A percentile compares a stretch with the other conserved stretches of the same genome.
Conservation (phyloP, 35 echinoderm and acorn worm species). For the Lytechinus variegatus region DNA sequence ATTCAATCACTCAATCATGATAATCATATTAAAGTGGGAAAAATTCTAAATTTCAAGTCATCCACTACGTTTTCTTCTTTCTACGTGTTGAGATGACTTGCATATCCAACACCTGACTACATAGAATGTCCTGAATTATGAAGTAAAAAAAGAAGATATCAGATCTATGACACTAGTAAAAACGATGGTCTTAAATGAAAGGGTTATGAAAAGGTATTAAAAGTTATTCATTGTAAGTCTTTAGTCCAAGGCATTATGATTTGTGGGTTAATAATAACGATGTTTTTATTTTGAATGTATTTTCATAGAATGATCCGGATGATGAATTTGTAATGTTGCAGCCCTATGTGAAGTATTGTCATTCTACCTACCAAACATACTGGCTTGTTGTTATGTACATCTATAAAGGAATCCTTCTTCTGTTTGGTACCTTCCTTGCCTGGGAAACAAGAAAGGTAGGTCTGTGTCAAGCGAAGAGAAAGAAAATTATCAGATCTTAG, state of each 20-base stretch:
- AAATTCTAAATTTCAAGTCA: background rate
- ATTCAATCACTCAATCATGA: no score
- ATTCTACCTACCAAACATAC: slow-evolving; percentile 56
- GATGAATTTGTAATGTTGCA: slow-evolving; percentile 53
- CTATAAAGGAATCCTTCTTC: slow-evolving; percentile 73
- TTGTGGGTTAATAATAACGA: background rate
- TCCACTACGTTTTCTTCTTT: background rate
- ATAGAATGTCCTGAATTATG: background rate
- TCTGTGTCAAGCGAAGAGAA: background rate
- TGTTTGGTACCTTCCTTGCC: slow-evolving; percentile 79
- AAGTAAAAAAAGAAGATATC: background rate
- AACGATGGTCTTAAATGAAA: background rate
- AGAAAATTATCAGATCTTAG: background rate
- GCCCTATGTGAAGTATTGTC: slow-evolving; percentile 56
- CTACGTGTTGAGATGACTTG: background rate
- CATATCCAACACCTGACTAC: background rate
- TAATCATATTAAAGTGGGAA: no score
- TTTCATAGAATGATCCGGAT: slow-evolving; percentile 47
- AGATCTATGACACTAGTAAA: background rate
- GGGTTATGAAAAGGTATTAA: background rate
- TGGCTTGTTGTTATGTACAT: slow-evolving; percentile 65
- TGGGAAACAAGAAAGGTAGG: slow-evolving; percentile 91
- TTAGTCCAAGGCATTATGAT: background rate
- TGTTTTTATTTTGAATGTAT: background rate
- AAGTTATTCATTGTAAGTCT: background rate